phyloP scores from a whole-genome alignment of 2,888 invertebrate genomes.

The Agrotis puta region DNA sequence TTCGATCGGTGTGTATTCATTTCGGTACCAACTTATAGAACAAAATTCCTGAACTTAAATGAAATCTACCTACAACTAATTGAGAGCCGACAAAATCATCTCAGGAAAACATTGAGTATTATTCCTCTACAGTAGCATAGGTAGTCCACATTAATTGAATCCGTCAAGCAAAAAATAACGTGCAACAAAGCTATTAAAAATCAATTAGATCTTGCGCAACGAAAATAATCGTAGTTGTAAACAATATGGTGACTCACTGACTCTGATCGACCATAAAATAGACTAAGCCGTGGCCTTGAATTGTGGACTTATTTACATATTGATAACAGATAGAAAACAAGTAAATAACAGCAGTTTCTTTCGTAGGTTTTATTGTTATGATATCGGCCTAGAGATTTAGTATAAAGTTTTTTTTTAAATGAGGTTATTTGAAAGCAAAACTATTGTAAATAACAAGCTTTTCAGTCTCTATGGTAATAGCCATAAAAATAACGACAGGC shows the following conservation, averaged over 20 bases:
- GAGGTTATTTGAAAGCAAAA: neutral
- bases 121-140: neutral
- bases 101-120: neutral
- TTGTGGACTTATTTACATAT: constrained; percentile 42
- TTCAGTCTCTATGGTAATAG: neutral
- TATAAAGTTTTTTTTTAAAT: too few relatives aligned
- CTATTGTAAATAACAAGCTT: neutral
- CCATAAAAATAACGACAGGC: too few relatives aligned
- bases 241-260: constrained; percentile 49
- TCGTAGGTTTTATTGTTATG: constrained; percentile 7
- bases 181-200: constrained; percentile 27
- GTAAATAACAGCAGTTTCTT: neutral
- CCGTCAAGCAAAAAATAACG: constrained; percentile 16
- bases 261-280: constrained; percentile 38
- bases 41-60: too few relatives aligned
- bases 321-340: constrained; percentile 28
- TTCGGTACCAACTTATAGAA: too few relatives aligned
- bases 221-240: constrained; percentile 33
- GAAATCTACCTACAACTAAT: too few relatives aligned
- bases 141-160: constrained; percentile 12
- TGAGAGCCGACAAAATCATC: neutral
- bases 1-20: too few relatives aligned
- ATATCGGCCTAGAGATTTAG: neutral
- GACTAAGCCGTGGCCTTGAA: constrained; percentile 46
- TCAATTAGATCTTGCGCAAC: constrained; percentile 44